Conservation (phyloP, 1,140 invertebrate species). For the Sminthurinus signatus region DNA sequence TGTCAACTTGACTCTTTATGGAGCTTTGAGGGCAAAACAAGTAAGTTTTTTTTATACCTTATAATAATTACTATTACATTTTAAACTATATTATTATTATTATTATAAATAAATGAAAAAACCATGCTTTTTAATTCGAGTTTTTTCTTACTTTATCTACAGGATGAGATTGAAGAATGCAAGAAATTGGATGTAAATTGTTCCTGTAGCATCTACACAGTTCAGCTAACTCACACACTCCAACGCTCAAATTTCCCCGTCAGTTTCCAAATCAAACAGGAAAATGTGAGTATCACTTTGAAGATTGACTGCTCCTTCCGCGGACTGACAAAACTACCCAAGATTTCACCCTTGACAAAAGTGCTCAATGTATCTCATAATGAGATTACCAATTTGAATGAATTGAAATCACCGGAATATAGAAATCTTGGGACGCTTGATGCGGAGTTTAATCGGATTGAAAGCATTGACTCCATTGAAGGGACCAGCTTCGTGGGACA, state of each 20-base stretch:
- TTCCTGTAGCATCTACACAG: not conserved
- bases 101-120: no score
- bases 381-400: constrained; percentile 7
- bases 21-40: not conserved
- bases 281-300: constrained; percentile 20
- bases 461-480: not conserved
- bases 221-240: not conserved
- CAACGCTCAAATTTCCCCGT: not conserved
- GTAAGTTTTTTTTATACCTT: not conserved
- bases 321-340: constrained; percentile 15
- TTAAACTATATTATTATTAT: no score
- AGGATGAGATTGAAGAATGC: not conserved
- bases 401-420: constrained; percentile 16
- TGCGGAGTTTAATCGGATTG: constrained; percentile 20
- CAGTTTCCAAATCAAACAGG: not conserved
- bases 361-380: constrained; percentile 18
- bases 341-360: constrained; percentile 17
- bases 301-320: constrained; percentile 22
- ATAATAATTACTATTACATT: not conserved
- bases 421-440: constrained; percentile 15
- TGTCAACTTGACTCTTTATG: not conserved
- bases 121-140: not conserved
- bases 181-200: not conserved
- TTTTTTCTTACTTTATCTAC: not conserved
- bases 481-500: constrained; percentile 13